Evolutionary conservation across 2,888 invertebrate genomes (phyloP).

Genomic region (Campopleginae sp.): DNA sequence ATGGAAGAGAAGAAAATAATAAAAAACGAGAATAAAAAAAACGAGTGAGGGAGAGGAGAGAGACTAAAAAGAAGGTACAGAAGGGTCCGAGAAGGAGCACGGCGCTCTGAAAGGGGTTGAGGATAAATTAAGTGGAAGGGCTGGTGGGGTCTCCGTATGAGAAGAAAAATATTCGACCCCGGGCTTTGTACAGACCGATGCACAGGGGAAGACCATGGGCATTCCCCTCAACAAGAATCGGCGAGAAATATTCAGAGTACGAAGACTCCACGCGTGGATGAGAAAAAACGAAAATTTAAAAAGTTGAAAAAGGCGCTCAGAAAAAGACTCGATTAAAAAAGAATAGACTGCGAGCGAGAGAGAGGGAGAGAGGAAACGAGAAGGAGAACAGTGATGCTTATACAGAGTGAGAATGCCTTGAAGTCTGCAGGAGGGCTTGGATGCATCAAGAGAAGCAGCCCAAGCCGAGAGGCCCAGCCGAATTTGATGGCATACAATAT

Average conservation of each 20-base stretch:
- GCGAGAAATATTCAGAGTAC: slow-evolving; percentile 60
- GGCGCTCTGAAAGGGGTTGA: slow-evolving; percentile 71
- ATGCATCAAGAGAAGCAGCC: slow-evolving; percentile 56
- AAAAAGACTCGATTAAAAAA: slow-evolving; percentile 29
- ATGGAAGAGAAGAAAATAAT: slow-evolving; percentile 15
- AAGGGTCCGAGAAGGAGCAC: slow-evolving; percentile 56
- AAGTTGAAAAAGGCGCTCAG: slow-evolving; percentile 57
- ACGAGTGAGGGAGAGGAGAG: slow-evolving; percentile 36
- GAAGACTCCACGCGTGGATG: slow-evolving; percentile 32
- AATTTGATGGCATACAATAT: slow-evolving; percentile 46
- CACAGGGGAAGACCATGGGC: slow-evolving; percentile 66
- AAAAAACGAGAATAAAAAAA: slow-evolving; percentile 36
- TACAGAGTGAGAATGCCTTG: slow-evolving; percentile 55
- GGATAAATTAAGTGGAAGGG: slow-evolving; percentile 80
- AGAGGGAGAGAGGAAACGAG: slow-evolving; percentile 44
- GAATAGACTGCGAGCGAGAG: slow-evolving; percentile 48
- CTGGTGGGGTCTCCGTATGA: slow-evolving; percentile 75
- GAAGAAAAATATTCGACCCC: slow-evolving; percentile 75
- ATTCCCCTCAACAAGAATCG: slow-evolving; percentile 70
- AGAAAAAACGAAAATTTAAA: slow-evolving; percentile 50
- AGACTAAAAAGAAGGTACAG: slow-evolving; percentile 30
- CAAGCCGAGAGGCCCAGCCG: slow-evolving; percentile 58
- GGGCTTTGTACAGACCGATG: slow-evolving; percentile 72
- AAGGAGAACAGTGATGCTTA: slow-evolving; percentile 53
- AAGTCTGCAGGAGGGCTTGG: slow-evolving; percentile 65